Evolutionary conservation across 2,113 vertebrate genomes (phyloP).

Genomic region (Strix uralensis): DNA sequence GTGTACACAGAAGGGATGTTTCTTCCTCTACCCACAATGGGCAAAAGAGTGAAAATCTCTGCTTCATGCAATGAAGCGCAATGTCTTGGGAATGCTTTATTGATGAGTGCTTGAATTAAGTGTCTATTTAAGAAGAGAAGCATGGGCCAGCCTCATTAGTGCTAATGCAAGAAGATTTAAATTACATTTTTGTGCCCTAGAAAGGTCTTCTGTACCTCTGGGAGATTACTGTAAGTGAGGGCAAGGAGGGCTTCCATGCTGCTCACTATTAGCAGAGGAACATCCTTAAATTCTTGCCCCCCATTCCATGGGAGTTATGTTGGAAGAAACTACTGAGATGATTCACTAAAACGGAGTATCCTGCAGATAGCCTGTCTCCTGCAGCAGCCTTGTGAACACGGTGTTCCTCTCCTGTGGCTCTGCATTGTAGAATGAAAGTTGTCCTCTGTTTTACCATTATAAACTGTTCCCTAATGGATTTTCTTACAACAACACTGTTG

Average conservation of each 20-base stretch:
- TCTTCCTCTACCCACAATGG: rapidly evolving
- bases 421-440: neutral
- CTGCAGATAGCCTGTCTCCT: neutral
- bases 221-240: slow-evolving; percentile 21
- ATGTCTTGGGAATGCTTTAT: slow-evolving; percentile 20
- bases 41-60: neutral
- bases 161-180: slow-evolving; percentile 32
- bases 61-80: neutral
- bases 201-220: slow-evolving; percentile 21
- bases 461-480: neutral
- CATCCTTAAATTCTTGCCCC: slow-evolving; percentile 29
- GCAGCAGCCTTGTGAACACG: neutral
- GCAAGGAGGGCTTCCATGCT: neutral
- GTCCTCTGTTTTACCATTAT: neutral
- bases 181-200: slow-evolving; percentile 18
- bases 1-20: neutral
- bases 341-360: neutral
- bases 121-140: neutral
- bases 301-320: neutral
- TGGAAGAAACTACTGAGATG: neutral
- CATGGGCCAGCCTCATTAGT: slow-evolving; percentile 44
- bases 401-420: neutral
- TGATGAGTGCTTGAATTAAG: slow-evolving; percentile 38
- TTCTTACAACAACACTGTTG: neutral
- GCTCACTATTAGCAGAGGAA: slow-evolving; percentile 7